Evolutionary conservation across 2,113 vertebrate species (phyloP).

Genomic region (Chaetorhynchus papuensis): DNA sequence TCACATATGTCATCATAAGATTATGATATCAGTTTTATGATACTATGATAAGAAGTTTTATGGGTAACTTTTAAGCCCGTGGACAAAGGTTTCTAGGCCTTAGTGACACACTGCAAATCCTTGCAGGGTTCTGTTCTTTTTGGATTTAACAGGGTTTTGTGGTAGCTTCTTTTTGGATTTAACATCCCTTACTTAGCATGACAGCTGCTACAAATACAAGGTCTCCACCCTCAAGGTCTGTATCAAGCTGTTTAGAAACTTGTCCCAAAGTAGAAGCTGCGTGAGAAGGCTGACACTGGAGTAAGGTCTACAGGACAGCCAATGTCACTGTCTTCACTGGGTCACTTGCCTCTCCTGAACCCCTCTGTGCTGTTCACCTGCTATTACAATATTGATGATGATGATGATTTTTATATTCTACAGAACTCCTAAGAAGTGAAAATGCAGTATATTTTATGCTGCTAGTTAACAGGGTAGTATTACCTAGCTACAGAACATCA

Average conservation of each 20-base stretch:
- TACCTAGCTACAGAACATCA: not conserved
- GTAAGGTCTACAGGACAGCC: not conserved
- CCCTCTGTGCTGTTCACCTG: not conserved
- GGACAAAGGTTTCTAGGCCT: not conserved
- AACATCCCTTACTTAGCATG: not conserved
- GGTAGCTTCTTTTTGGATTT: not conserved
- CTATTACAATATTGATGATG: not conserved
- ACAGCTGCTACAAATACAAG: not conserved
- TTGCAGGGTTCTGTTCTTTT: not conserved
- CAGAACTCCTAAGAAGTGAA: not conserved
- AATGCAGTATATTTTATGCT: not conserved
- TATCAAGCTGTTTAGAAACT: not conserved
- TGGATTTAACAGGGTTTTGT: not conserved
- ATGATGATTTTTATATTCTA: not conserved
- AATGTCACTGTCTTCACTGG: not conserved
- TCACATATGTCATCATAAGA: not conserved
- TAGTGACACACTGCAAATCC: not conserved
- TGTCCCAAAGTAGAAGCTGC: not conserved
- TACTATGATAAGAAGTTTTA: not conserved
- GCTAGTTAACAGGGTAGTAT: not conserved
- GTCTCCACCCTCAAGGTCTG: not conserved
- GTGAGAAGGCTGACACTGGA: not conserved
- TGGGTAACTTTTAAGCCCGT: not conserved
- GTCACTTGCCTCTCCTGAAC: not conserved
- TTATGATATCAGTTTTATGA: not conserved